Percentiles rank a stretch among this genome's conserved stretches.
Evolutionary conservation across 2,888 invertebrate genomes (phyloP).

Genomic region (Rotaria magnacalcarata): DNA sequence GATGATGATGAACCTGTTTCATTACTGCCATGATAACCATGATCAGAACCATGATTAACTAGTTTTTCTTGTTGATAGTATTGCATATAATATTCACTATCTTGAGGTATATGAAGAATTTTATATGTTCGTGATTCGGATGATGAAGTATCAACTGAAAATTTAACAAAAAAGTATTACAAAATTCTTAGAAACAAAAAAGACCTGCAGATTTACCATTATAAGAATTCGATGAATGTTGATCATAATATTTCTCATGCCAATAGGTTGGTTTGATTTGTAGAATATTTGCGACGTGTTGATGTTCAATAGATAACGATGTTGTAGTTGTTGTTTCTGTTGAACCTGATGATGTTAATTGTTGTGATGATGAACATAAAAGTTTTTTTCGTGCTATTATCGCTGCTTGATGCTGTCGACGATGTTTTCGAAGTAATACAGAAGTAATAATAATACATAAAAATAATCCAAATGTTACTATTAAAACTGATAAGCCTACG

Average conservation of each 20-base stretch:
- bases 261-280: background rate
- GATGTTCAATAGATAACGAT: background rate
- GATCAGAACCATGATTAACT: conserved; percentile 9
- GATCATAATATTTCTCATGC: background rate
- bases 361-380: background rate
- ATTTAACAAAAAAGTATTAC: too few species aligned
- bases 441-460: background rate
- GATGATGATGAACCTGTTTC: conserved; percentile 19
- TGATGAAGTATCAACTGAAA: conserved; percentile 7
- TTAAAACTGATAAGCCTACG: background rate
- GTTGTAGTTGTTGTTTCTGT: background rate
- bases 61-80: conserved; percentile 9
- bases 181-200: background rate
- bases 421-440: background rate
- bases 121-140: conserved; percentile 30
- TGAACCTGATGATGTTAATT: conserved; percentile 32
- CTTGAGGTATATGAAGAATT: conserved; percentile 18
- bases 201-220: background rate
- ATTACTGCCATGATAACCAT: conserved; percentile 33
- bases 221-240: background rate
- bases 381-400: conserved; percentile 9
- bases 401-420: background rate
- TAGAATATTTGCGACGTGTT: background rate
- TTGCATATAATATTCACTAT: background rate
- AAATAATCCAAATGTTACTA: background rate